phyloP scores from a whole-genome alignment of 2,888 invertebrate genomes.

The Helobdella robusta region DNA sequence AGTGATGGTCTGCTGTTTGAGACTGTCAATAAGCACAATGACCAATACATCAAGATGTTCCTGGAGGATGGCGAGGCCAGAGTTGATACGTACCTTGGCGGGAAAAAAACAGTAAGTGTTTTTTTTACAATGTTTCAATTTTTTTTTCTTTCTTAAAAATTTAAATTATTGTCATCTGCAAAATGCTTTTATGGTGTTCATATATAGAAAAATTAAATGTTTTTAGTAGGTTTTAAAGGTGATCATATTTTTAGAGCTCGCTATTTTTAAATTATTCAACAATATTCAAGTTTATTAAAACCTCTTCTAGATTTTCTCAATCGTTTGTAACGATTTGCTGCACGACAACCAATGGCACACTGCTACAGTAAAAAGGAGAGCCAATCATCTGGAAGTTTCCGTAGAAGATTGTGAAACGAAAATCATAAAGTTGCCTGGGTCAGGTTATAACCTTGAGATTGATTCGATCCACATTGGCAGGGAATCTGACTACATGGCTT shows the following conservation, averaged over 20 bases:
- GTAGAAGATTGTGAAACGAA: slow-evolving; percentile 39
- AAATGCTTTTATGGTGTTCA: too few relatives aligned
- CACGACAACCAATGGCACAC: slow-evolving; percentile 48
- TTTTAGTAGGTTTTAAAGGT: too few relatives aligned
- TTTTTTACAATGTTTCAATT: too few relatives aligned
- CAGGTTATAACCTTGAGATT: slow-evolving; percentile 31
- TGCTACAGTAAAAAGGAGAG: slow-evolving; percentile 43
- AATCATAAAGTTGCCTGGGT: slow-evolving; percentile 29
- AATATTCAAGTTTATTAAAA: too few relatives aligned
- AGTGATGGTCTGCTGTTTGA: slow-evolving; percentile 42
- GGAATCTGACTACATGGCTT: slow-evolving; percentile 13
- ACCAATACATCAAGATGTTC: slow-evolving; percentile 39
- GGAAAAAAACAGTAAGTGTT: slow-evolving; percentile 23
- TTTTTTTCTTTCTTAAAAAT: too few relatives aligned
- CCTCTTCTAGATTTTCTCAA: not conserved
- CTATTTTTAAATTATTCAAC: too few relatives aligned
- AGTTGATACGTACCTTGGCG: slow-evolving; percentile 30
- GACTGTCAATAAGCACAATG: slow-evolving; percentile 36
- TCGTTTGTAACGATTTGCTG: slow-evolving; percentile 31
- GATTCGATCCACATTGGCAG: slow-evolving; percentile 30
- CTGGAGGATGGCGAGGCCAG: slow-evolving; percentile 39
- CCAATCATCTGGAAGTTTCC: slow-evolving; percentile 42
- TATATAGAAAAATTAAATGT: too few relatives aligned
- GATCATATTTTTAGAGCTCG: too few relatives aligned
- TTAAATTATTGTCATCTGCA: too few relatives aligned